These are phyloP conservation scores for Ecliptopera silaceata DNA, from an alignment of 2,888 invertebrate genomes.

Conservation along the genomic window DNA sequence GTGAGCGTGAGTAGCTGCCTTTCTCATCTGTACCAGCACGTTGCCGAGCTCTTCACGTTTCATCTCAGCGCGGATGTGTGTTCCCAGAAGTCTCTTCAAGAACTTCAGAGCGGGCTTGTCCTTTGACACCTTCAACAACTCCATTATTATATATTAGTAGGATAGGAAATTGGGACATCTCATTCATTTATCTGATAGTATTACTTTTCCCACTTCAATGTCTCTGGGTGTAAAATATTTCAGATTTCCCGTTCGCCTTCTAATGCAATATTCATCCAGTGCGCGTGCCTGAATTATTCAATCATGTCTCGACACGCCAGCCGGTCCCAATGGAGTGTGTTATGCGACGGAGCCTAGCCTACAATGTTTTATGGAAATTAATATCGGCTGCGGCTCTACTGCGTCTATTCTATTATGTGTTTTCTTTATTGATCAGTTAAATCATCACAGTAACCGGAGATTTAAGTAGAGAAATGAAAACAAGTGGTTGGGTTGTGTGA, in stretches of 20 bases:
- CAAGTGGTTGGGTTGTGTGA: too few species aligned
- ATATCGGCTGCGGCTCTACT: not conserved
- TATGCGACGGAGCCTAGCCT: slow-evolving; percentile 1
- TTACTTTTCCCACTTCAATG: not conserved
- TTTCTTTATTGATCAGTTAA: too few species aligned
- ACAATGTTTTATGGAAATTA: slow-evolving; percentile 1
- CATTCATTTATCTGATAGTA: not conserved
- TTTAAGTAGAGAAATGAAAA: too few species aligned
- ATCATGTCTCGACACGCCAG: slow-evolving; percentile 16
- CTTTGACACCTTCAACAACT: slow-evolving; percentile 97
- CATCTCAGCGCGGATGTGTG: slow-evolving; percentile 99
- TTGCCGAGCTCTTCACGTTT: slow-evolving; percentile 99
- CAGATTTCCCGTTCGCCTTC: slow-evolving; percentile 5
- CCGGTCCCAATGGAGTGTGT: slow-evolving; percentile 7
- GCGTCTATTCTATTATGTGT: not conserved
- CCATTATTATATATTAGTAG: too few species aligned
- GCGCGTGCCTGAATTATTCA: slow-evolving; percentile 23
- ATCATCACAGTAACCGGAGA: too few species aligned
- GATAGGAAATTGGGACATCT: not conserved
- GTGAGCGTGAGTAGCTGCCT: too few species aligned
- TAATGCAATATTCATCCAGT: slow-evolving; percentile 19
- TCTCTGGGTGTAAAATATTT: slow-evolving; percentile 6
- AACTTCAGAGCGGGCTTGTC: slow-evolving; percentile 99
- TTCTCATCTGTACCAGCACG: slow-evolving; percentile 98
- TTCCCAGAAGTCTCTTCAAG: slow-evolving; percentile 97